These are phyloP conservation scores for Squalus acanthias DNA, from an alignment of 2,797 vertebrate species.

Conservation along the genomic window DNA sequence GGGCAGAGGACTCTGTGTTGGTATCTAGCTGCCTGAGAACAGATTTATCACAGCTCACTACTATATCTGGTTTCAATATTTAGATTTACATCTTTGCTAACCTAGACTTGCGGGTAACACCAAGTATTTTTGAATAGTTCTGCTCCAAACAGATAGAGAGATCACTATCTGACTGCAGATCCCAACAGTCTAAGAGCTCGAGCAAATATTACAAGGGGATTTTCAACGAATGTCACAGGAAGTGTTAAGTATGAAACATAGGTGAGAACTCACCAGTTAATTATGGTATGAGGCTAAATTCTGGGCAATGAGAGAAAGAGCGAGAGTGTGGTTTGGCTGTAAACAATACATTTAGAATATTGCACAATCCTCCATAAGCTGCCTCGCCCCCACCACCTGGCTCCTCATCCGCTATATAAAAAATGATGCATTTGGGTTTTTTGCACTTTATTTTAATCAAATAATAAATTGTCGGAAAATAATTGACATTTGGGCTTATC, in stretches of 20 bases:
- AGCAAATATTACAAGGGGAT: neutral
- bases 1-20: no score
- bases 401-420: neutral
- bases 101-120: no score
- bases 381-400: neutral
- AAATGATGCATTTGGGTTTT: neutral
- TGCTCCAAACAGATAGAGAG: neutral
- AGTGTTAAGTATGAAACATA: neutral
- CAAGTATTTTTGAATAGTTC: no score
- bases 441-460: neutral
- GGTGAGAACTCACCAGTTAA: neutral
- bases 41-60: no score
- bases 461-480: neutral
- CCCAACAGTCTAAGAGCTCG: neutral
- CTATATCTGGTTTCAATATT: no score
- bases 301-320: neutral
- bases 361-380: neutral
- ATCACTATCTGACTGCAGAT: neutral
- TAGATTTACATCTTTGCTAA: no score
- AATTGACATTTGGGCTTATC: no score
- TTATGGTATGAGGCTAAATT: neutral
- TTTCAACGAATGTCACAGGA: neutral
- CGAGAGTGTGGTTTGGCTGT: neutral
- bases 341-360: neutral
- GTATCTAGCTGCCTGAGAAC: no score